These are phyloP conservation scores for Paguma larvata DNA, from an alignment of 2,797 vertebrate genomes.

Conservation along the genomic window DNA sequence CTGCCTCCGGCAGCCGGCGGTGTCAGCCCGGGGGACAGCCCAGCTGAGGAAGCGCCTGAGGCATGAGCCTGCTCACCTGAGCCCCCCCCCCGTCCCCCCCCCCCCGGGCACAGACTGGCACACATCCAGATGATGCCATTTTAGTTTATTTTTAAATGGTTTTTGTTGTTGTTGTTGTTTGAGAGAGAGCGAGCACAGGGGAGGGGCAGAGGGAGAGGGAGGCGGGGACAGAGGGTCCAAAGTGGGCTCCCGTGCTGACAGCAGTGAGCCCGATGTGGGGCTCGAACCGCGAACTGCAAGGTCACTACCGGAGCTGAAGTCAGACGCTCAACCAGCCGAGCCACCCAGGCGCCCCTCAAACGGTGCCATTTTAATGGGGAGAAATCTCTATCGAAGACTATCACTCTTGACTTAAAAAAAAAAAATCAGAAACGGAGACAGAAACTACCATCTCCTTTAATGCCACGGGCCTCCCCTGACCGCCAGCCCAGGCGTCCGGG, in stretches of 20 bases:
- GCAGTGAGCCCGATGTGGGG: not conserved
- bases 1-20: not conserved
- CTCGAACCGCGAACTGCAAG: not conserved
- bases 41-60: no score
- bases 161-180: no score
- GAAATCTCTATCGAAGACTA: not conserved
- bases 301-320: not conserved
- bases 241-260: not conserved
- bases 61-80: not conserved
- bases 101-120: no score
- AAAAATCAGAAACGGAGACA: not conserved
- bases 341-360: not conserved
- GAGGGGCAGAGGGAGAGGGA: not conserved
- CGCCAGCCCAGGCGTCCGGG: rapidly evolving
- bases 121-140: not conserved
- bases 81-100: no score
- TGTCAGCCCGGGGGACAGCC: not conserved
- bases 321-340: not conserved
- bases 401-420: not conserved
- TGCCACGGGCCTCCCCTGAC: not conserved
- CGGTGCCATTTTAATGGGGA: not conserved
- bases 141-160: not conserved
- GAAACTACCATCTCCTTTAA: not conserved
- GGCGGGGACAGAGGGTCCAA: no score
- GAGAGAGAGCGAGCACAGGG: not conserved